phyloP scores from a whole-genome alignment of 2,113 vertebrate species.

The Hypocryptadius cinnamomeus region DNA sequence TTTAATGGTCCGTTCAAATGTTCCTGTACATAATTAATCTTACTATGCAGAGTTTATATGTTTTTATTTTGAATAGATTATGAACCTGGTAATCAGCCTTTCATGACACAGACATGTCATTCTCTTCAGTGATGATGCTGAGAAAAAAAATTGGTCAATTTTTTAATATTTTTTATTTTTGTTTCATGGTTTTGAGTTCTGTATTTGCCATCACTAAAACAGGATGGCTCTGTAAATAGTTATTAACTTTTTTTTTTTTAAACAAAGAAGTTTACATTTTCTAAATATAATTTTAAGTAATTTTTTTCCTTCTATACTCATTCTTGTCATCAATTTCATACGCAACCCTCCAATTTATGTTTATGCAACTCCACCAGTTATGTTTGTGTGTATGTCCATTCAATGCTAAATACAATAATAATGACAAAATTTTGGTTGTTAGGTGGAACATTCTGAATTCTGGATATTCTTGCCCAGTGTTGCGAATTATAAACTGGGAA shows the following conservation, averaged over 20 bases:
- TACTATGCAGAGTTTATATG: neutral
- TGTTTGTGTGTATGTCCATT: neutral
- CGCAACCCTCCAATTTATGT: neutral
- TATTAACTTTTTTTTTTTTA: fast-evolving
- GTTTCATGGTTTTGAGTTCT: neutral
- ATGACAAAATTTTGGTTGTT: neutral
- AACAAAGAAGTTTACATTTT: neutral
- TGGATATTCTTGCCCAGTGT: neutral
- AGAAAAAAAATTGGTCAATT: neutral
- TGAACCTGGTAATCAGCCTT: neutral
- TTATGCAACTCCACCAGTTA: neutral
- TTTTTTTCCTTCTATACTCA: neutral
- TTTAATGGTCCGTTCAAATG: neutral
- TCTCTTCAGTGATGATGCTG: neutral
- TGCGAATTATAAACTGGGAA: neutral
- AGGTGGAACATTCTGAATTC: neutral
- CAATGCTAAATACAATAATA: neutral
- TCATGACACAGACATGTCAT: fast-evolving
- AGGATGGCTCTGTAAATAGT: fast-evolving
- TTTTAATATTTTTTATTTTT: neutral
- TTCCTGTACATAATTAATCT: neutral
- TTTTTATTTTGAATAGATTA: neutral
- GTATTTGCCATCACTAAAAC: neutral
- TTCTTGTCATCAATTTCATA: neutral
- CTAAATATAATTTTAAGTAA: neutral